Evolutionary conservation across 1,140 invertebrate genomes (phyloP).

Genomic region (Papilio helenus): DNA sequence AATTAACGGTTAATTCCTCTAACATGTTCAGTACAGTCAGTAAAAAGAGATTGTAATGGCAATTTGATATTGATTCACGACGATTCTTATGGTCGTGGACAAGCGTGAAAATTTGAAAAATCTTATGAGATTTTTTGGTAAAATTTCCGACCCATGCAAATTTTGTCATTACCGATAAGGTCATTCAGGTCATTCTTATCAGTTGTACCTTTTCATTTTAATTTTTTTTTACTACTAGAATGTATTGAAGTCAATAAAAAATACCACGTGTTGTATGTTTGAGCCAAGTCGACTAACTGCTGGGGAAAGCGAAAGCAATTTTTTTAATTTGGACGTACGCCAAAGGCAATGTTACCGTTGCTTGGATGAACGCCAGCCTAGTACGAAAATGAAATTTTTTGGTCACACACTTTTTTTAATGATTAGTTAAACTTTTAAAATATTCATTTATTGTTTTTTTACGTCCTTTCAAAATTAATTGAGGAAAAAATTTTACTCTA

Average conservation of each 20-base stretch:
- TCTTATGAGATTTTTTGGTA: too few species aligned
- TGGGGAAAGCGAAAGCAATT: constrained; percentile 56
- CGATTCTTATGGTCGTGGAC: too few species aligned
- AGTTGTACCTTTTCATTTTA: background rate
- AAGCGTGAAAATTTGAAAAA: too few species aligned
- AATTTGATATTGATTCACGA: background rate
- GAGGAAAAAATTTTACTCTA: too few species aligned
- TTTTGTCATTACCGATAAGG: too few species aligned
- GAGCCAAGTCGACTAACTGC: constrained; percentile 47
- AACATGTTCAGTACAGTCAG: background rate
- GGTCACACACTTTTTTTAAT: background rate
- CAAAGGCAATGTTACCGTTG: constrained; percentile 53
- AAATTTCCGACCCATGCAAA: too few species aligned
- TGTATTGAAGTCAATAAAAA: background rate
- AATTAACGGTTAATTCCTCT: background rate
- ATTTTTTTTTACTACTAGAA: background rate
- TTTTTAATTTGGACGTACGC: constrained; percentile 50
- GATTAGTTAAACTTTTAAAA: background rate
- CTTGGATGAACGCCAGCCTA: constrained; percentile 48
- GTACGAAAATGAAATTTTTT: constrained; percentile 1
- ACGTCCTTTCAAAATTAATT: background rate
- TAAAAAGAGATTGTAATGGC: background rate
- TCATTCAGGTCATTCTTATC: background rate
- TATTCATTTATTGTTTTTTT: background rate
- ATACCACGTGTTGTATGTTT: constrained; percentile 30